Evolutionary conservation across 2,888 invertebrate species (phyloP).

Genomic region (Xanthorhoe designata): DNA sequence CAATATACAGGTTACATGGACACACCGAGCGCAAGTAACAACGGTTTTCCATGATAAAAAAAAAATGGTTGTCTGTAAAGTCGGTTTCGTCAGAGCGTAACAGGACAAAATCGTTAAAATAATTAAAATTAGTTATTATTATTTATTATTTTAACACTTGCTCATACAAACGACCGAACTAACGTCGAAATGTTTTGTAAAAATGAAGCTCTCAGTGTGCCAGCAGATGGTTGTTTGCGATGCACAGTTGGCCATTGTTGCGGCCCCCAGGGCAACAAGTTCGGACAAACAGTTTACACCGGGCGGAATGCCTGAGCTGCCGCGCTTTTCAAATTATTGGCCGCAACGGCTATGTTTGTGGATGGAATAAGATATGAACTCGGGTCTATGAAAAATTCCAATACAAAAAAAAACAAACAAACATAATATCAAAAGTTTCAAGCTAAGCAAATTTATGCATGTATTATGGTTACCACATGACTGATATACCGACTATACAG

Average conservation of each 20-base stretch:
- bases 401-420: too few species aligned
- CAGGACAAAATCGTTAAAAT: too few species aligned
- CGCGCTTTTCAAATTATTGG: conserved; percentile 31
- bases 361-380: conserved; percentile 17
- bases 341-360: conserved; percentile 17
- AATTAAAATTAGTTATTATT: too few species aligned
- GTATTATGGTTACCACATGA: too few species aligned
- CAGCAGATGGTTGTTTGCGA: conserved; percentile 14
- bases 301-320: conserved; percentile 20
- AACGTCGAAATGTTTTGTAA: too few species aligned
- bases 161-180: too few species aligned
- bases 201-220: conserved; percentile 16
- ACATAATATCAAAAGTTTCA: too few species aligned
- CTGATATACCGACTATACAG: too few species aligned
- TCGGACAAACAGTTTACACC: conserved; percentile 47
- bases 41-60: background rate
- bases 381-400: background rate
- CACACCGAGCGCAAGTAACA: conserved; percentile 18
- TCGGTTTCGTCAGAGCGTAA: too few species aligned
- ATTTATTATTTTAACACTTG: too few species aligned
- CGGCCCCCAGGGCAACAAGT: conserved; percentile 48
- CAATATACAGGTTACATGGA: conserved; percentile 42
- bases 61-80: too few species aligned
- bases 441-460: too few species aligned
- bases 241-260: conserved; percentile 35